Base-by-base conservation (phyloP, 2,113 vertebrate genomes). In the Ivindomyrus marchei region DNA sequence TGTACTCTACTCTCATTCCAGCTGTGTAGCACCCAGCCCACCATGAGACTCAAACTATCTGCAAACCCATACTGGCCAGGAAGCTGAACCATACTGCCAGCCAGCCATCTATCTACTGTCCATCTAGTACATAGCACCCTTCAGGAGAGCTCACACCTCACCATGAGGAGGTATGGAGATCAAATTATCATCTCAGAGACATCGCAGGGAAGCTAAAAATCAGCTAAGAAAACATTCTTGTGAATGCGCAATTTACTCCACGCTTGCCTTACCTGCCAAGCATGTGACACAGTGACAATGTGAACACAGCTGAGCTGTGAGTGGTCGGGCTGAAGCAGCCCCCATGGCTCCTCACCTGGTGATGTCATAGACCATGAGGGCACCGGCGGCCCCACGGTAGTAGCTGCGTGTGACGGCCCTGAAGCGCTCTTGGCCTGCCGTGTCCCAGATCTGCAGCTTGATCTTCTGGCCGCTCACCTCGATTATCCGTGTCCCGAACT, bases 361-460 rank as follows among this genome's bases (percentile, higher is more conserved):
- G 90, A 99, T 99, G 94, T 99, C 98, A 13, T 99, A 99, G 91
- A 99, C 98, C 98, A 99, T 99, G 91, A 99, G 98, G 0, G 98
- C 98, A 42, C 98, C 98, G 0, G 98, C 98, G 0, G 98, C 98
- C 53, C 98, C 98, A 93, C 98, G 97, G 96, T 99, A 99, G 95
- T 99, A 99, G 95, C 98, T 99, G 92, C 98, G 97, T 49, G 98
- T 99, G 93, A 99, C 98, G 89, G 98, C 98, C 93, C 98, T 95
- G 96, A 99, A 99, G 92, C 98, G 96, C 93, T 99, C 98, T 92
- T 99, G 98, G 88, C 98, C 98, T 74, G 98, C 98, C 21, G 98
- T 99, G 95, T 99, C 98, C 98, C 98, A 99, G 89, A 99, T 99
- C 96, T 99, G 98, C 95, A 99, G 97, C 96, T 99, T 99, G 94